Evolutionary conservation across 2,797 vertebrate species (phyloP).

Genomic region (Mareca strepera): DNA sequence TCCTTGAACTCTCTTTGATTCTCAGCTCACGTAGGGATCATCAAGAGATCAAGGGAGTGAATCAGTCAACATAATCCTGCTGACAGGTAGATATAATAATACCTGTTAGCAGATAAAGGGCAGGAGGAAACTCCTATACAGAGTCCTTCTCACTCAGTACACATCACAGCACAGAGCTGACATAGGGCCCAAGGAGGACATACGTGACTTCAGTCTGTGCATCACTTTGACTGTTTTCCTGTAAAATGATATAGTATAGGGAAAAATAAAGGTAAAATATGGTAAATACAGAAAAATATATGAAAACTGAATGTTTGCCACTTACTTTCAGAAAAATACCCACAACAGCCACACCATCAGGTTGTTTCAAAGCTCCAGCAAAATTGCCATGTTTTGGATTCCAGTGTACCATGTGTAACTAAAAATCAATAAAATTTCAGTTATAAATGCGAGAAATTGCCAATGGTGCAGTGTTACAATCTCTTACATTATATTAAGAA

Average conservation of each 20-base stretch:
- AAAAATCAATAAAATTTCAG: slow-evolving; percentile 1
- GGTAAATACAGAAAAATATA: background rate
- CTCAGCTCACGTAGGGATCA: background rate
- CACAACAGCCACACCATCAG: slow-evolving; percentile 92
- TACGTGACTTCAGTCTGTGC: background rate
- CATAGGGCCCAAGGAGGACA: background rate
- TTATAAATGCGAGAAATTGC: background rate
- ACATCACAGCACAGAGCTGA: background rate
- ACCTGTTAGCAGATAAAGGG: background rate
- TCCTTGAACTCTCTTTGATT: background rate
- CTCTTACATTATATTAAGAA: background rate
- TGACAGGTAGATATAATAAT: background rate
- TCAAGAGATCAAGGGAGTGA: background rate
- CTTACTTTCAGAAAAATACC: slow-evolving; percentile 92
- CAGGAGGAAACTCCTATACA: background rate
- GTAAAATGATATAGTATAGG: background rate
- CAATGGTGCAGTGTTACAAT: background rate
- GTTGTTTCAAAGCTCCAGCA: slow-evolving; percentile 82
- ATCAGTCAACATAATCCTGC: background rate
- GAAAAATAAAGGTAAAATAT: background rate
- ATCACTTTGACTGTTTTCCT: background rate
- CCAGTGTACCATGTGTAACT: slow-evolving; percentile 99
- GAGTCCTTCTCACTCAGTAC: background rate
- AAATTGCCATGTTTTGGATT: slow-evolving; percentile 91
- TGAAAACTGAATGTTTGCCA: background rate